phyloP scores from a whole-genome alignment of 2,797 vertebrate genomes.

The Ceyx erithaca region DNA sequence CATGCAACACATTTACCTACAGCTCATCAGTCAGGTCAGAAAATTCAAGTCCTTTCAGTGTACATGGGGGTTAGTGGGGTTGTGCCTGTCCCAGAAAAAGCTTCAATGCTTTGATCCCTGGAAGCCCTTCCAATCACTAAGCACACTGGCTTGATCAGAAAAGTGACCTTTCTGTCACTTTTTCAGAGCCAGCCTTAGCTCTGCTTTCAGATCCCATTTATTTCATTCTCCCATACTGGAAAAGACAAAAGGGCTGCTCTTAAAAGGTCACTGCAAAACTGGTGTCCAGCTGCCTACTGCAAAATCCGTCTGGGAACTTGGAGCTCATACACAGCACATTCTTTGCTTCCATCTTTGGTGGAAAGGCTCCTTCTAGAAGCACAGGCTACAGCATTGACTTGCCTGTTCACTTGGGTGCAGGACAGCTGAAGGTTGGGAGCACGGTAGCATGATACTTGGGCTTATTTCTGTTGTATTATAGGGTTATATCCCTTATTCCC shows the following conservation, averaged over 20 bases:
- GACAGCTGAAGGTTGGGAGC: not conserved
- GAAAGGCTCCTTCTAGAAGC: not conserved
- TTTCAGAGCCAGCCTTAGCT: not conserved
- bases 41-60: not conserved
- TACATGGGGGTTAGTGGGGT: accelerated
- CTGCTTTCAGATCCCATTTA: constrained; percentile 7
- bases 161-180: not conserved
- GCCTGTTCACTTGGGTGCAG: not conserved
- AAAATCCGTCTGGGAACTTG: not conserved
- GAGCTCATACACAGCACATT: not conserved
- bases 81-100: not conserved
- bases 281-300: not conserved
- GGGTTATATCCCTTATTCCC: not conserved
- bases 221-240: constrained; percentile 31
- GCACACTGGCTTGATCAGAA: not conserved
- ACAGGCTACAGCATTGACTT: not conserved
- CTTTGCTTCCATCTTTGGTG: not conserved
- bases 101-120: not conserved
- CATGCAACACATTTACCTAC: not conserved
- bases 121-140: not conserved
- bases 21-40: not conserved
- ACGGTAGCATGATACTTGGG: not conserved
- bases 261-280: constrained; percentile 55
- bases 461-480: not conserved
- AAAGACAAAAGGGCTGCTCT: constrained; percentile 48